Conservation (phyloP, 2,113 vertebrate species). For the Bubo scandiacus region DNA sequence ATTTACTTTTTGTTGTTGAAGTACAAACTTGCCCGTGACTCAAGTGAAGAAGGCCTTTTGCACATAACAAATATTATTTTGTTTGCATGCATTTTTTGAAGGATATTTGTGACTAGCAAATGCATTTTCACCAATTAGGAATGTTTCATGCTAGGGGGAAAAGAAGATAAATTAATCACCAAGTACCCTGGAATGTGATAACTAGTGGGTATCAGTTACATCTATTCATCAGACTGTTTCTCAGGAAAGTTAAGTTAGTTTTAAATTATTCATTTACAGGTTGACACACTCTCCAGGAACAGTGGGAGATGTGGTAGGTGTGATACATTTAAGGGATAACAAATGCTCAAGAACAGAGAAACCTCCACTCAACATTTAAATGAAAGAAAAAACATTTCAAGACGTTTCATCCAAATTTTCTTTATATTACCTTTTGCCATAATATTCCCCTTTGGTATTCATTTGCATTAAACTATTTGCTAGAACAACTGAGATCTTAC, state of each 20-base stretch:
- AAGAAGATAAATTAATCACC: constrained; percentile 24
- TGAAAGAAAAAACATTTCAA: not conserved
- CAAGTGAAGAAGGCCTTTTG: not conserved
- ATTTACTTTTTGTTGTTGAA: constrained; percentile 11
- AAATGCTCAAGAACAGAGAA: constrained; percentile 10
- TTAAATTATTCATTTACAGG: constrained; percentile 42
- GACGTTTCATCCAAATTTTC: not conserved
- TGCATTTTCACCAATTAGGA: not conserved
- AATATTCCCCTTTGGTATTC: not conserved
- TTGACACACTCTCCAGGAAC: constrained; percentile 17
- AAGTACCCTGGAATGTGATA: constrained; percentile 5
- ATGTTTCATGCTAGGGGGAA: not conserved
- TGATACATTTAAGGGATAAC: constrained; percentile 6
- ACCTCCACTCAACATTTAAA: not conserved
- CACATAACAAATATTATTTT: not conserved
- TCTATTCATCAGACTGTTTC: constrained; percentile 1
- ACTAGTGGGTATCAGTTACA: not conserved
- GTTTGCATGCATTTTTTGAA: not conserved
- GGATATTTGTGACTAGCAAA: constrained; percentile 3
- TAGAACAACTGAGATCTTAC: not conserved
- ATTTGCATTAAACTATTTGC: not conserved
- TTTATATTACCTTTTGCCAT: not conserved
- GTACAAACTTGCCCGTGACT: not conserved
- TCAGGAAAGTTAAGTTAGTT: constrained; percentile 25
- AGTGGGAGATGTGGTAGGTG: constrained; percentile 24